Base-by-base conservation (phyloP, 2,797 vertebrate genomes). In the Limnodromus scolopaceus region DNA sequence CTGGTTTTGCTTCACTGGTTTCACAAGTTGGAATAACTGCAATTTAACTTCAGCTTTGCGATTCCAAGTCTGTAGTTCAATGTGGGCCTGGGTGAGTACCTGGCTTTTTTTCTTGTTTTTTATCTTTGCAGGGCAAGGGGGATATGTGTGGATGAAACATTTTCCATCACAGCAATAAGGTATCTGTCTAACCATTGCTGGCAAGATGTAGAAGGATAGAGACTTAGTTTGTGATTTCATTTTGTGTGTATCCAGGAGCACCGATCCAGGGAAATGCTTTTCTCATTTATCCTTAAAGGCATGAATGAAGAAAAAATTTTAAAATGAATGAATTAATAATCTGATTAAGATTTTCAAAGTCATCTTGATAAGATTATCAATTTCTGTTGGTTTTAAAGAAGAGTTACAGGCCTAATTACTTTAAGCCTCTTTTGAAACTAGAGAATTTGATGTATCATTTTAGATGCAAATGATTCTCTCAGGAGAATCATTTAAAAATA, bases 271-370 rank as follows among this genome's bases (percentile, higher is more conserved):
- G 38, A 63, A 79, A 70, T 19, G 8, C 20, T 68, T 54, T 63
- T 80, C 30, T 84, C 72, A 48, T 65, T 71, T 81, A 28, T 2
- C 15, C 76, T 81, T 54, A 71, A 76, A 61, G 58, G 20, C 15
- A 5, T 0, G 53, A 69, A 60, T 46, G 5, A 71, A 78, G 14
- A 80, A 61, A 48, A 28, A 0, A 1, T 2, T 9, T 1, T 24
- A 75, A 65, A 41, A 43, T 28, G 1, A 53, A 11, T 16, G 64
- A 32, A 20, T 45, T 51, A 36, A 18, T 80, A 7, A 48, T 51
- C 27, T 60, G 16, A 25, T 49, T 54, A 78, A 49, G 6, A 68
- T 81, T 94, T 93, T 51, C 9, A 36, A 39, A 25, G 16, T 86
- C 65, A 2, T 70, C 34, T 28, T 76, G 5, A 11, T 48, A 53